These are phyloP conservation scores for Megalops cyprinoides DNA, from an alignment of 2,797 vertebrate species.

Conservation along the genomic window DNA sequence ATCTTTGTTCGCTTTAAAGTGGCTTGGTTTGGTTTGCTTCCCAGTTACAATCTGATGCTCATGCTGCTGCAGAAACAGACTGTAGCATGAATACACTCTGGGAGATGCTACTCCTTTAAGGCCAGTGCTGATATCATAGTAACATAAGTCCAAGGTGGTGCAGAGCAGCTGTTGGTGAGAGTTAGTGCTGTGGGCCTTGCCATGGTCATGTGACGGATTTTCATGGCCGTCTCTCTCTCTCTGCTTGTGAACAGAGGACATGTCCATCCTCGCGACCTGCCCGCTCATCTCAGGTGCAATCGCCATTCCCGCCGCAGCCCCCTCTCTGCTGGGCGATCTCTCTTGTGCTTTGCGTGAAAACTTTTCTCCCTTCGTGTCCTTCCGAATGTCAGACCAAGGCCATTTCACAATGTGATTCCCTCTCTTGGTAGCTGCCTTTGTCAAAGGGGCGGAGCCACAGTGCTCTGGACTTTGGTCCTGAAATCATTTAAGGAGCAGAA, in stretches of 20 bases:
- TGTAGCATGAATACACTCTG: no score
- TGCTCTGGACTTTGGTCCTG: conserved; percentile 10
- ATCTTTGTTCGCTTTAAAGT: no score
- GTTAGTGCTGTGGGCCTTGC: conserved; percentile 15
- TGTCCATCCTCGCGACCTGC: conserved; percentile 58
- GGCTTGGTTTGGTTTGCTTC: no score
- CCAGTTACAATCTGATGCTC: no score
- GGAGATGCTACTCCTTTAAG: no score
- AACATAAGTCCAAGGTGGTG: no score
- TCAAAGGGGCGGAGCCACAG: not conserved
- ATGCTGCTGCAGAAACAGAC: no score
- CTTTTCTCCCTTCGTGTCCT: not conserved
- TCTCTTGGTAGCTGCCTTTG: not conserved
- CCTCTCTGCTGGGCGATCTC: no score
- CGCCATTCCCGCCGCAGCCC: conserved; percentile 55
- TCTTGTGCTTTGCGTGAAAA: no score
- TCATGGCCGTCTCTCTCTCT: conserved; percentile 63
- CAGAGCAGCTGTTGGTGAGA: no score
- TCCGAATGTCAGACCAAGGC: not conserved
- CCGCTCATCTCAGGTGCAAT: conserved; percentile 67
- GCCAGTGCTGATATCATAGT: no score
- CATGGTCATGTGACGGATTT: conserved; percentile 40
- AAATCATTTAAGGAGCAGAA: conserved; percentile 19
- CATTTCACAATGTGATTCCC: not conserved
- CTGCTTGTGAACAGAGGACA: conserved; percentile 62